Evolutionary conservation across 2,113 vertebrate species (phyloP), one percentile per base, ranked within the genome.

Genomic region (Pardalotus punctatus): DNA sequence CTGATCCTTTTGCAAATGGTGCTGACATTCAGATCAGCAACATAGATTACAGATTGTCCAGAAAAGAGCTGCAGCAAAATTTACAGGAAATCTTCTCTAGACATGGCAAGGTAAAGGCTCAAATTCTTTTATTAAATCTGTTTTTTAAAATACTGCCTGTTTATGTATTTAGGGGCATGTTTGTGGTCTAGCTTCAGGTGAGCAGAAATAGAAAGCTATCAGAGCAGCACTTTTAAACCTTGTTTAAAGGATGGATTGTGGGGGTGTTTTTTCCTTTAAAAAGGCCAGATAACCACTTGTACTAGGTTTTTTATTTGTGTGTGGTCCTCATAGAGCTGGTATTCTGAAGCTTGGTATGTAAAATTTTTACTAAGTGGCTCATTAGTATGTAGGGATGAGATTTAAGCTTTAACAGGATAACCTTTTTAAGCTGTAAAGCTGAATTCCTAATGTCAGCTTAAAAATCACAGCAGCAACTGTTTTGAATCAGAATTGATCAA

Each of bases 41-140:
- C 90, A 85, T 99, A 77, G 99, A 99, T 97, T 99, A 99, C 97
- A 98, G 99, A 85, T 97, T 99, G 94, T 99, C 99, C 78, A 98
- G 99, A 78, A 99, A 99, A 88, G 99, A 99, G 58, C 97, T 99
- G 62, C 99, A 98, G 94, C 99, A 99, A 94, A 98, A 97, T 3
- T 95, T 99, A 81, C 98, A 98, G 27, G 98, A 99, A 42, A 96
- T 97, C 3, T 99, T 99, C 94, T 98, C 98, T 36, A 98, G 98
- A 82, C 98, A 99, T 57, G 99, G 99, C 89, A 98, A 98, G 98
- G 99, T 99, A 97, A 97, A 89, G 14, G 20, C 35, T 66, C 29
- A 61, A 67, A 48, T 81, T 65, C 4, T 20, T 74, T 23, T 23
- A 14, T 36, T 71, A 40, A 65, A 27, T 77, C 16, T 65, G 9